phyloP scores from a whole-genome alignment of 2,888 invertebrate species.

The Caenorhabditis sp. region DNA sequence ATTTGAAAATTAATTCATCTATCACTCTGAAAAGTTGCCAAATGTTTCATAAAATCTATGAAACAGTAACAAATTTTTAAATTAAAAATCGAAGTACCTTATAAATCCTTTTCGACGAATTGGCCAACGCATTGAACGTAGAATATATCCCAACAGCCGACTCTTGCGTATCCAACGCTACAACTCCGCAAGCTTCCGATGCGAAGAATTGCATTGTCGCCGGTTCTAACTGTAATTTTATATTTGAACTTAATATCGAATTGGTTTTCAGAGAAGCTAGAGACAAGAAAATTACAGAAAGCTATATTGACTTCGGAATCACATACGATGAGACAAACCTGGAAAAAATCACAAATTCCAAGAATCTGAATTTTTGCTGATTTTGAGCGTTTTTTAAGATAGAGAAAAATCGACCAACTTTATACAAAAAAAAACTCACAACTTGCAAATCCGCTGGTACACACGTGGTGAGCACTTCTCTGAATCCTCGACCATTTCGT shows the following conservation, averaged over 20 bases:
- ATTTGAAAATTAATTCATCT: too few species aligned
- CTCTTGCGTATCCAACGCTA: conserved; percentile 31
- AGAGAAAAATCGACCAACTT: neutral
- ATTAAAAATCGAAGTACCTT: conserved; percentile 1
- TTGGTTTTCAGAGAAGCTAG: neutral
- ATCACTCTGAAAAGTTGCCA: neutral
- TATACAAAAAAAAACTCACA: conserved; percentile 18
- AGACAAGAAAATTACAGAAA: too few species aligned
- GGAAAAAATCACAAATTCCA: conserved; percentile 13
- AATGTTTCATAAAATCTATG: neutral
- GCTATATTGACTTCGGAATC: neutral
- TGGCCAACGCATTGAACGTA: conserved; percentile 28
- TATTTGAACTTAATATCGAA: neutral
- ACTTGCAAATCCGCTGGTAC: conserved; percentile 52
- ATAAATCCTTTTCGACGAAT: conserved; percentile 30
- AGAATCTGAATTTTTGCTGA: neutral
- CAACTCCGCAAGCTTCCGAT: conserved; percentile 18
- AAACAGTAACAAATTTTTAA: neutral
- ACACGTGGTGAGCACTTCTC: conserved; percentile 59
- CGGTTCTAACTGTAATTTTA: conserved; percentile 29
- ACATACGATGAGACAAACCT: conserved; percentile 21
- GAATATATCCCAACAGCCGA: conserved; percentile 31
- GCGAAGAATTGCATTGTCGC: conserved; percentile 32
- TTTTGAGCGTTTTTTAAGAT: neutral
- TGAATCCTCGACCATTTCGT: conserved; percentile 48